Evolutionary conservation across 1,140 invertebrate genomes (phyloP), one percentile per base, ranked within the genome.

Genomic region (Nomia melanderi): DNA sequence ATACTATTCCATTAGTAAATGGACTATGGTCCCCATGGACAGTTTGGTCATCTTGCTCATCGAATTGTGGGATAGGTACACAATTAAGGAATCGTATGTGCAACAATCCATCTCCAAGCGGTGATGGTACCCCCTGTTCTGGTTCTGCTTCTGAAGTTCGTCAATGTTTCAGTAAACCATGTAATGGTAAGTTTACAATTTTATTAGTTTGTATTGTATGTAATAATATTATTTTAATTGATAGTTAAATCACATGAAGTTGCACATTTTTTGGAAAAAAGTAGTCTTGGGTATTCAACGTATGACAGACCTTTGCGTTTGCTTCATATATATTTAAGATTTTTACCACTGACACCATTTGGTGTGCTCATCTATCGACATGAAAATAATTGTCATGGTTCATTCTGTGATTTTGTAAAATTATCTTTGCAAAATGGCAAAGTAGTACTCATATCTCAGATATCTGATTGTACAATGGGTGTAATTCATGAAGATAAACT

Each of bases 71-170:
- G 1, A 62, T 79, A 33, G 77, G 72, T 25, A 75, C 41, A 25
- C 70, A 77, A 1, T 65, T 63, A 1, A 66, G 77, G 53, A 79
- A 79, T 57, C 62, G 77, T 23, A 79, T 79, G 77, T 79, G 77
- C 6, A 79, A 53, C 11, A 79, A 79, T 77, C 77, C 77, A 23
- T 74, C 72, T n/a, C 77, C 72, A 60, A 76, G 62, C 41, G 77
- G 77, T 20, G 27, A 29, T 27, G 77, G 77, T 41, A n/a, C 31
- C 20, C 20, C 53, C 3, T 79, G 77, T 27, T 9, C n/a, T 60
- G 77, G 72, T 41, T 66, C 47, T 41, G 60, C 77, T 50, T 65
- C 77, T 41, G 72, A 79, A 76, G 12, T 76, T 77, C 77, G 41
- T 8, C 71, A 75, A 25, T 79, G 77, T n/a, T 79, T 75, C 7